Evolutionary conservation across 1,140 invertebrate species (phyloP).

Genomic region (Diorhabda carinulata): DNA sequence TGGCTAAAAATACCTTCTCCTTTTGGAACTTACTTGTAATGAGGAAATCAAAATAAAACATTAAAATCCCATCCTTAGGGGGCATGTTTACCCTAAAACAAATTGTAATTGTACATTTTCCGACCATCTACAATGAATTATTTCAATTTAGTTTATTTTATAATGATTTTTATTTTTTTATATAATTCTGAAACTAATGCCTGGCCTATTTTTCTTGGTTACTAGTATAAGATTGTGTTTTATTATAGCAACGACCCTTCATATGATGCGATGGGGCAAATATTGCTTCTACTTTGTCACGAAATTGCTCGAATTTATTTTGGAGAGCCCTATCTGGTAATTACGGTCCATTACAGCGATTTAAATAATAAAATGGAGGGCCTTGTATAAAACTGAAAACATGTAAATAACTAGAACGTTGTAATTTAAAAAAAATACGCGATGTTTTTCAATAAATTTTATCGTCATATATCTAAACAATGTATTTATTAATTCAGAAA

Average conservation of each 20-base stretch:
- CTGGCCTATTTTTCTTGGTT: not conserved
- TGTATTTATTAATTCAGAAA: too few relatives aligned
- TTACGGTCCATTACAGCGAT: not conserved
- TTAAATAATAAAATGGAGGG: not conserved
- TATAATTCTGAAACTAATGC: not conserved
- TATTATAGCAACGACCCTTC: not conserved
- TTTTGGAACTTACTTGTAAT: too few relatives aligned
- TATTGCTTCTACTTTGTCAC: conserved; percentile 16
- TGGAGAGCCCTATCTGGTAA: conserved; percentile 2
- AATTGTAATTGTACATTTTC: not conserved
- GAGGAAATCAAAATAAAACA: too few relatives aligned
- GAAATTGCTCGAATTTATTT: conserved; percentile 30
- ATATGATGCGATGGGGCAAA: not conserved
- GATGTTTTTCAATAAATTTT: too few relatives aligned
- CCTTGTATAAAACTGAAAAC: too few relatives aligned
- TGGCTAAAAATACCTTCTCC: too few relatives aligned
- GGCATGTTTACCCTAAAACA: not conserved
- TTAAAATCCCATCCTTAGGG: too few relatives aligned
- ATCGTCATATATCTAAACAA: too few relatives aligned
- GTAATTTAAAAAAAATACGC: too few relatives aligned
- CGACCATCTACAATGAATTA: not conserved
- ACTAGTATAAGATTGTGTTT: not conserved
- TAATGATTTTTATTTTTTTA: not conserved
- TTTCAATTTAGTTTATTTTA: too few relatives aligned
- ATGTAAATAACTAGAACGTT: too few relatives aligned